A percentile compares a stretch with the other conserved stretches of the same genome.
Evolutionary conservation across 2,888 invertebrate genomes (phyloP).

Genomic region (Pseudococcus viburni): DNA sequence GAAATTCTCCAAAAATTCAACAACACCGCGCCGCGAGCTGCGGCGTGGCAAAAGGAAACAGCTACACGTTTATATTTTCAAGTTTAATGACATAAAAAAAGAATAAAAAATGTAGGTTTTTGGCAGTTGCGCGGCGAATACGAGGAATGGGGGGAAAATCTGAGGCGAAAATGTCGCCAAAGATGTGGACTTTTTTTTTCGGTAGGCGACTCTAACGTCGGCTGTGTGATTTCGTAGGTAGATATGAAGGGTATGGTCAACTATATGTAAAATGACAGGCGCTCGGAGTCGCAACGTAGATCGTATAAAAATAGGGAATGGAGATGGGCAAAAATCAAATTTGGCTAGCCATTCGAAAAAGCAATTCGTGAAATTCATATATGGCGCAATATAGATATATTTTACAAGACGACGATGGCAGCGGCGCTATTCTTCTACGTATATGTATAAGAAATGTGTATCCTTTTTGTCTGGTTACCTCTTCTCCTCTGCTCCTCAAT

Average conservation of each 20-base stretch:
- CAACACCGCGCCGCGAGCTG: not conserved
- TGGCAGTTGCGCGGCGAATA: not conserved
- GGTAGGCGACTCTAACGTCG: too few species aligned
- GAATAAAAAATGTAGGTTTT: not conserved
- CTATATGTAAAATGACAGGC: too few species aligned
- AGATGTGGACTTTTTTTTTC: too few species aligned
- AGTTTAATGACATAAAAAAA: conserved; percentile 40
- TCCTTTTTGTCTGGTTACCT: not conserved
- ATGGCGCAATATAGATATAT: not conserved
- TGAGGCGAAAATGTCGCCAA: too few species aligned
- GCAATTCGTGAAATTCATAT: conserved; percentile 31
- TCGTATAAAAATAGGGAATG: too few species aligned
- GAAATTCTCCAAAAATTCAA: conserved; percentile 43
- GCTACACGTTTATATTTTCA: conserved; percentile 28
- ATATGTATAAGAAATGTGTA: not conserved
- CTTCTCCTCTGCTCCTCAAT: not conserved
- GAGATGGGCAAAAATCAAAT: not conserved
- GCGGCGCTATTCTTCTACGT: not conserved
- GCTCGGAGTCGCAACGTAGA: too few species aligned
- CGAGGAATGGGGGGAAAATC: too few species aligned
- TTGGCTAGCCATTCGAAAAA: conserved; percentile 35
- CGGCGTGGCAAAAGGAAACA: not conserved
- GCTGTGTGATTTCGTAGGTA: too few species aligned
- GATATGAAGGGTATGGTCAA: too few species aligned
- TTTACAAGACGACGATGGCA: not conserved